A percentile compares a stretch with the other conserved stretches of the same genome.
Evolutionary conservation across 2,797 vertebrate genomes (phyloP).

Genomic region (Apogon talboti): DNA sequence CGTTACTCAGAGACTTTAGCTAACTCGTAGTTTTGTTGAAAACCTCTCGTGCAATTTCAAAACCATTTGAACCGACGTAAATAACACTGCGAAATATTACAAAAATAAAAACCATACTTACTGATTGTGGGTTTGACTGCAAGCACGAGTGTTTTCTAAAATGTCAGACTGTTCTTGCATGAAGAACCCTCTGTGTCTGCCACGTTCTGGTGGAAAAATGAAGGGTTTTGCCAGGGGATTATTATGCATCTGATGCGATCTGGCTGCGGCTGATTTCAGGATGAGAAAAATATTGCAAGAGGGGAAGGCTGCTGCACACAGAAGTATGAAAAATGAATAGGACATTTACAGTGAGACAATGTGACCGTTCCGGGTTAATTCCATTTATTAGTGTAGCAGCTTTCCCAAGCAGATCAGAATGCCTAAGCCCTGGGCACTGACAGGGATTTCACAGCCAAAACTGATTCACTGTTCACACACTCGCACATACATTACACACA

Average conservation of each 20-base stretch:
- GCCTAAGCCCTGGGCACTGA: slow-evolving; percentile 70
- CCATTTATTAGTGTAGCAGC: slow-evolving; percentile 68
- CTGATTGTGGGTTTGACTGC: not conserved
- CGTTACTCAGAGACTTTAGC: not conserved
- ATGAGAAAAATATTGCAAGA: slow-evolving; percentile 1
- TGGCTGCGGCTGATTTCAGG: slow-evolving; percentile 5
- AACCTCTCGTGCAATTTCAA: not conserved
- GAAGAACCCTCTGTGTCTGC: not conserved
- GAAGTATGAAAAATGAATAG: slow-evolving; percentile 54
- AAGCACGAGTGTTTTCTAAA: not conserved
- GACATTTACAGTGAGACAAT: slow-evolving; percentile 71
- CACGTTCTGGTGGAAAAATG: not conserved
- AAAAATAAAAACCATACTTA: not conserved
- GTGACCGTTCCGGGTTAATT: slow-evolving; percentile 74
- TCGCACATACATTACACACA: slow-evolving; percentile 2
- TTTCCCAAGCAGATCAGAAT: slow-evolving; percentile 77
- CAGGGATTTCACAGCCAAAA: slow-evolving; percentile 77
- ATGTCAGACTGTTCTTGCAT: not conserved
- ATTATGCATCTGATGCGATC: slow-evolving; percentile 1
- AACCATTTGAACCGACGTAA: not conserved
- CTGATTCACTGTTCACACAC: slow-evolving; percentile 63
- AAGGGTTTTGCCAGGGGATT: not conserved
- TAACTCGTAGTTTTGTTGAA: not conserved
- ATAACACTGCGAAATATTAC: too few relatives aligned
- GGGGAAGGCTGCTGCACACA: slow-evolving; percentile 18